phyloP scores from a whole-genome alignment of 2,888 invertebrate genomes.

The Leucoptera coffeella region DNA sequence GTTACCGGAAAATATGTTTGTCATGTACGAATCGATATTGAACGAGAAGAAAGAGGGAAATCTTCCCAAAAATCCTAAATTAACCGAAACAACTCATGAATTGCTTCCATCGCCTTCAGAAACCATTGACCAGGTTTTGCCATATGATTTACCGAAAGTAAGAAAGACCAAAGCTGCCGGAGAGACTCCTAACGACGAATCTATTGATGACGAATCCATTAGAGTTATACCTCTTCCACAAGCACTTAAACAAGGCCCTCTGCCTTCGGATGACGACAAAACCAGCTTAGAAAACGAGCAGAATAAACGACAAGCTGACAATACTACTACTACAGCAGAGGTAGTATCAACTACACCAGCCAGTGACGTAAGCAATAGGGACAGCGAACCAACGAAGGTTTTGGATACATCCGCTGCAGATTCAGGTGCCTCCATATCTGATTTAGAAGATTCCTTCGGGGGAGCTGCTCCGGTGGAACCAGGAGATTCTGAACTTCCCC shows the following conservation, averaged over 20 bases:
- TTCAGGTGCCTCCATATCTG: conserved; percentile 51
- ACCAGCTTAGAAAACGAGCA: conserved; percentile 16
- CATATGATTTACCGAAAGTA: conserved; percentile 26
- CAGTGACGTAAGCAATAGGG: conserved; percentile 3
- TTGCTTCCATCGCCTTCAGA: conserved; percentile 31
- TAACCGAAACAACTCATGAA: conserved; percentile 31
- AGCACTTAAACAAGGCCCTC: conserved; percentile 28
- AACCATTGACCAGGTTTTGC: conserved; percentile 25
- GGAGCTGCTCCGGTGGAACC: conserved; percentile 52
- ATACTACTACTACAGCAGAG: conserved; percentile 8
- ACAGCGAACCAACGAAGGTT: conserved; percentile 11
- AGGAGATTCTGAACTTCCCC: conserved; percentile 58
- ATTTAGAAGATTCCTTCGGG: conserved; percentile 73
- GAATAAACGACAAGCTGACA: conserved; percentile 25
- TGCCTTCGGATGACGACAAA: conserved; percentile 21
- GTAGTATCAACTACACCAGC: conserved; percentile 10
- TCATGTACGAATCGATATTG: conserved; percentile 29
- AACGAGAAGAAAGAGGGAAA: conserved; percentile 14
- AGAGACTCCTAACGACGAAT: conserved; percentile 19
- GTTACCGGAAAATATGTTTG: conserved; percentile 34
- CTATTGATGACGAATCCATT: conserved; percentile 33
- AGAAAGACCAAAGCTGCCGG: conserved; percentile 19
- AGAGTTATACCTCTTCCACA: conserved; percentile 37
- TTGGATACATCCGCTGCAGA: conserved; percentile 22
- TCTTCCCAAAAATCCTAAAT: conserved; percentile 18